Base-by-base conservation (phyloP, 1,140 invertebrate species). In the Drosophila ercepeae region DNA sequence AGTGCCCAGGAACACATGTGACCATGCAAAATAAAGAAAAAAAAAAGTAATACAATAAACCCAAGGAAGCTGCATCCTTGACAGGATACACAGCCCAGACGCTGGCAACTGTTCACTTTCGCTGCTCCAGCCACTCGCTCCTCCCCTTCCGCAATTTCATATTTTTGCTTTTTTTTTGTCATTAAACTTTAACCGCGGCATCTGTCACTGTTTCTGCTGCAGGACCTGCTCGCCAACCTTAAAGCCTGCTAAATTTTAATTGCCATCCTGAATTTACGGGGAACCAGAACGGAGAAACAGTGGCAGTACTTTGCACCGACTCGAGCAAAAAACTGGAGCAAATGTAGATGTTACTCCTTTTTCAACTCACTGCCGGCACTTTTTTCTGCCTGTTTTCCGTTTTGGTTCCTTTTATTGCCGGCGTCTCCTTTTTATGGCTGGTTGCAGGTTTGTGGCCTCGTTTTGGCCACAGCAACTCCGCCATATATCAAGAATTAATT, bases 401-500 rank as follows among this genome's bases (percentile, higher is more conserved):
- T 34, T 52, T 52, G 48, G 29, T 34, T 53, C 39, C 27, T 23
- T 68, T 68, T 67, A 67, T 68, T 34, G 64, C 60, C 61, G 39
- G 27, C 60, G 27, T 51, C 60, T 58, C 45, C 34, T 59, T 83
- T 82, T 83, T 82, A 82, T 68, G 73, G 61, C 57, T 69, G 63
- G 55, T 67, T 75, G 39, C 70, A 57, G 51, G 46, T 49, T 74
- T 75, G 71, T 75, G 65, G 75, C 75, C 70, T 73, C 61, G 48
- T 72, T 79, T 74, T 83, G 75, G 75, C 81, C 79, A 75, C 79
- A 88, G 82, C 64, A 59, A 74, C 69, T 32, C 49, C 14, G 34
- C 82, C 81, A 77, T 86, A 86, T 88, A 86, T 86, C 81, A 86
- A 81, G 81, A 86, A 86, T 86, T 86, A 86, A 86, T 86, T 86